These are phyloP conservation scores for Rutilus rutilus DNA, from an alignment of 2,113 vertebrate genomes.

Conservation along the genomic window DNA sequence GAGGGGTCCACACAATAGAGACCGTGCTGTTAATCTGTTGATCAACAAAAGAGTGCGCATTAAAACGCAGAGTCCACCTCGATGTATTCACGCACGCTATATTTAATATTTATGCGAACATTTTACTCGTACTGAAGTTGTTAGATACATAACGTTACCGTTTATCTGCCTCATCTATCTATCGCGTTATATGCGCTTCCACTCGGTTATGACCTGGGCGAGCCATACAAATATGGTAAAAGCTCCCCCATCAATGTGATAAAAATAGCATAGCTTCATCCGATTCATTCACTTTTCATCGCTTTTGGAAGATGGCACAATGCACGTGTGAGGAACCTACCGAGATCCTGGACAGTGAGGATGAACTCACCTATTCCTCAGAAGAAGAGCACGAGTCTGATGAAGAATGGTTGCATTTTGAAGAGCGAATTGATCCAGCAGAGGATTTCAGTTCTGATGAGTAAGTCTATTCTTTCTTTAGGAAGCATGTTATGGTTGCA, in stretches of 20 bases:
- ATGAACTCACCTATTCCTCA: neutral
- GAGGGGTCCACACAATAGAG: neutral
- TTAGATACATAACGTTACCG: neutral
- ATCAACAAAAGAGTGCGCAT: neutral
- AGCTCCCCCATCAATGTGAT: neutral
- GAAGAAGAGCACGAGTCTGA: neutral
- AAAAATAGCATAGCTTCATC: conserved; percentile 6
- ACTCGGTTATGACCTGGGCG: no score
- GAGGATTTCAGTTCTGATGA: neutral
- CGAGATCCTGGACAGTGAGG: neutral
- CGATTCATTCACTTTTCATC: conserved; percentile 22
- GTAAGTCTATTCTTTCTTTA: neutral
- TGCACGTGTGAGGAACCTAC: neutral
- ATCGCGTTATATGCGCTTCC: no score
- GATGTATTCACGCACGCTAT: neutral
- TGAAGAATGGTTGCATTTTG: conserved; percentile 6
- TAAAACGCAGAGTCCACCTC: neutral
- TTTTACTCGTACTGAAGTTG: neutral
- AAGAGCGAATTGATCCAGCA: neutral
- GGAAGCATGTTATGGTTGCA: neutral
- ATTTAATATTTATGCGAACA: neutral
- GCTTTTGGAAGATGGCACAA: conserved; percentile 20
- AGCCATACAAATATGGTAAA: neutral
- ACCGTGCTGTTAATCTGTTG: neutral
- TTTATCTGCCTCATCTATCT: neutral